phyloP scores from a whole-genome alignment of 2,113 vertebrate species.

The Seriola quinqueradiata region DNA sequence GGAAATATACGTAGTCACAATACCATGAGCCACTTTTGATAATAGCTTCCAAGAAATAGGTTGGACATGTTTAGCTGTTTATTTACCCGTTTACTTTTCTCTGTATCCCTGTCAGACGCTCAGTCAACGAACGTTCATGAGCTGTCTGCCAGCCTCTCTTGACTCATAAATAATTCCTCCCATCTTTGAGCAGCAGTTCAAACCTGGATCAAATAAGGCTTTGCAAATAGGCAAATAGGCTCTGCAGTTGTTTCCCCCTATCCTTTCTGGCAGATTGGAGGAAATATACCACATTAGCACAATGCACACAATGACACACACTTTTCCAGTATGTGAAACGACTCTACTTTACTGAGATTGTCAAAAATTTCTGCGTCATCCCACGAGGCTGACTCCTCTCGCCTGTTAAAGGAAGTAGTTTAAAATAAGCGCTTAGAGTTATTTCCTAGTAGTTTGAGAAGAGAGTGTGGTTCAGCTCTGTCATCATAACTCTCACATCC shows the following conservation, averaged over 20 bases:
- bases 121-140: constrained; percentile 10
- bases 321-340: constrained; percentile 17
- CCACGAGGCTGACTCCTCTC: constrained; percentile 39
- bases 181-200: constrained; percentile 20
- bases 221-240: constrained; percentile 11
- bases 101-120: constrained; percentile 41
- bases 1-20: neutral
- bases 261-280: neutral
- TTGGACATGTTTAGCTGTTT: constrained; percentile 41
- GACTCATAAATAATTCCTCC: constrained; percentile 46
- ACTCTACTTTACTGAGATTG: constrained; percentile 42
- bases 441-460: constrained; percentile 20
- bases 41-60: constrained; percentile 32
- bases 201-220: constrained; percentile 45
- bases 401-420: constrained; percentile 27
- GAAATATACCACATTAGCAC: constrained; percentile 16
- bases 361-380: constrained; percentile 22
- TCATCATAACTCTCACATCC: constrained; percentile 32
- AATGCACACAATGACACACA: neutral
- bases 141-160: constrained; percentile 23
- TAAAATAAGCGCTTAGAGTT: constrained; percentile 37
- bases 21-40: neutral
- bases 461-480: constrained; percentile 27
- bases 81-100: constrained; percentile 42
- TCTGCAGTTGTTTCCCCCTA: constrained; percentile 30